Evolutionary conservation across 2,888 invertebrate species (phyloP).

Genomic region (Apeira syringaria): DNA sequence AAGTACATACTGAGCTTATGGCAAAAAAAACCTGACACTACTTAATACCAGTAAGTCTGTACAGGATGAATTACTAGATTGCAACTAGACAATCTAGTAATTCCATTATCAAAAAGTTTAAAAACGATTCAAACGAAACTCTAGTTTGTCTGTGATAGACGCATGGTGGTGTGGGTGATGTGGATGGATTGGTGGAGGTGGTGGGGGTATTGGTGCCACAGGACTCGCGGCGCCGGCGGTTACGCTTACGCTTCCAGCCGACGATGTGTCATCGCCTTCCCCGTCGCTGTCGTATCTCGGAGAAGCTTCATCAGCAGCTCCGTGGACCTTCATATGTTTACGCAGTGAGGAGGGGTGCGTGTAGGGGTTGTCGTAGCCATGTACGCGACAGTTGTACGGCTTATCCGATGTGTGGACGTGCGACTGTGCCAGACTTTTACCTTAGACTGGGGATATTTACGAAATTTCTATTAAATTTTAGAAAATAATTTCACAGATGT

Average conservation of each 20-base stretch:
- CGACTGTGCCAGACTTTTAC: no score
- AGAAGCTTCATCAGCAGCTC: slow-evolving; percentile 88
- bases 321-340: slow-evolving; percentile 98
- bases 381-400: slow-evolving; percentile 98
- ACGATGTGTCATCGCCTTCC: slow-evolving; percentile 89
- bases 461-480: no score
- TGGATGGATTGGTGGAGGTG: slow-evolving; percentile 51
- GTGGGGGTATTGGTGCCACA: slow-evolving; percentile 65
- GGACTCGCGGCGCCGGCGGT: slow-evolving; percentile 85
- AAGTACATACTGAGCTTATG: no score
- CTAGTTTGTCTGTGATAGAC: slow-evolving; percentile 76
- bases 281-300: slow-evolving; percentile 94
- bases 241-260: slow-evolving; percentile 89
- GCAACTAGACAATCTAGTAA: no score
- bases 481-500: no score
- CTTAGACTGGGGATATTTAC: no score
- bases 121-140: no score
- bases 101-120: no score
- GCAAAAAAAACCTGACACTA: no score
- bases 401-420: slow-evolving; percentile 99
- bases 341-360: slow-evolving; percentile 99
- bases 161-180: slow-evolving; percentile 70
- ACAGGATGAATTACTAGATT: no score
- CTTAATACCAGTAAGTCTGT: no score
- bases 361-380: slow-evolving; percentile 99